Evolutionary conservation across 2,888 invertebrate species (phyloP).

Genomic region (Ypsolopha sequella): DNA sequence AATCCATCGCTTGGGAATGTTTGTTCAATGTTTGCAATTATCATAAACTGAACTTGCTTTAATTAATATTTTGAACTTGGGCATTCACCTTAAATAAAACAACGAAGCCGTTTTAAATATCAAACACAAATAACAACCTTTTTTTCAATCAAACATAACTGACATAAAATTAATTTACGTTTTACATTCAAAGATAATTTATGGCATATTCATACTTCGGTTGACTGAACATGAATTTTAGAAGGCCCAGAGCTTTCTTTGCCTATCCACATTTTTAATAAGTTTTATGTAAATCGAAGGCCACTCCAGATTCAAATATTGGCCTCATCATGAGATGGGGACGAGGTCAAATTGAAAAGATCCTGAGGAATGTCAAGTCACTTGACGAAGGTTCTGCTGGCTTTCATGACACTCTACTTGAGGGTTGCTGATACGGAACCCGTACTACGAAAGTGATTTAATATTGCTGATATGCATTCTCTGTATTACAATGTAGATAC

Average conservation of each 20-base stretch:
- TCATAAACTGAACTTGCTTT: no score
- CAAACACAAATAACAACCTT: no score
- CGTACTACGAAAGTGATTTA: conserved; percentile 44
- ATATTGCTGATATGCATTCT: no score
- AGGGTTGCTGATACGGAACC: conserved; percentile 39
- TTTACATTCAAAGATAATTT: conserved; percentile 20
- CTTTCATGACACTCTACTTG: conserved; percentile 43
- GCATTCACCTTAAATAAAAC: no score
- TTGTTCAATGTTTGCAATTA: no score
- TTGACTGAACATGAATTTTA: conserved; percentile 13
- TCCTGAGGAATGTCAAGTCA: conserved; percentile 45
- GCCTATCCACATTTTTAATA: conserved; percentile 50
- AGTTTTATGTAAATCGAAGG: conserved; percentile 60
- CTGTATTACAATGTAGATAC: no score
- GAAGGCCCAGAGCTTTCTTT: conserved; percentile 3
- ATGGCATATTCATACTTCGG: conserved; percentile 27
- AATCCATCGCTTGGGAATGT: no score
- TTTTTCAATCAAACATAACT: background rate
- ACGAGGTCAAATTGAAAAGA: conserved; percentile 56
- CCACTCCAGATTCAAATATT: conserved; percentile 47
- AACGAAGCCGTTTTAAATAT: no score
- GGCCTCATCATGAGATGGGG: conserved; percentile 25
- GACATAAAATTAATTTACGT: conserved; percentile 13
- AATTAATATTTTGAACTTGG: no score
- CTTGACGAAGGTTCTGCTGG: conserved; percentile 54